Conservation (phyloP, 92 coral and sea anemone species). For the Palythoa grandiflora region DNA sequence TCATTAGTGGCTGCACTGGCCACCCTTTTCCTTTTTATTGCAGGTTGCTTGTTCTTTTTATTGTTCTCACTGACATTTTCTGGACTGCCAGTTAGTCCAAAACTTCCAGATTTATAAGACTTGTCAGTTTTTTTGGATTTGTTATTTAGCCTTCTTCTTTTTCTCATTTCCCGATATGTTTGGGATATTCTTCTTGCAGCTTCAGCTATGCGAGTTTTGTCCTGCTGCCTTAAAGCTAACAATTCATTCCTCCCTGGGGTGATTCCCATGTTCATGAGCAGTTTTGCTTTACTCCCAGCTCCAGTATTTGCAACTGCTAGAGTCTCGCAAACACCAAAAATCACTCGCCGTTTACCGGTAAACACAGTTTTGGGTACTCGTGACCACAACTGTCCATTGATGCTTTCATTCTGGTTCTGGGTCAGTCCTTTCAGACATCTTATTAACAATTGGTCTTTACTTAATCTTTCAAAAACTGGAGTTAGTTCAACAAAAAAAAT, state of each 20-base stretch:
- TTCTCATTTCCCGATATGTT: background rate
- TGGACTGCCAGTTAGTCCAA: slow-evolving; percentile 8
- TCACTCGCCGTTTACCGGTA: slow-evolving; percentile 63
- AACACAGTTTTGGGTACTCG: slow-evolving; percentile 62
- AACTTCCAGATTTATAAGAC: background rate
- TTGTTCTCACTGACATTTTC: background rate
- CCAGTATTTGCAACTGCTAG: slow-evolving; percentile 69
- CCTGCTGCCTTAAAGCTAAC: slow-evolving; percentile 53
- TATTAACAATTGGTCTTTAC: slow-evolving; percentile 47
- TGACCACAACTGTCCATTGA: slow-evolving; percentile 75
- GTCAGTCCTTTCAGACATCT: slow-evolving; percentile 67
- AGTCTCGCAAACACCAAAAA: slow-evolving; percentile 65
- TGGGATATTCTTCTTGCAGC: background rate
- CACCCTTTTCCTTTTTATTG: background rate
- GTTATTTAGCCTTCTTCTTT: background rate
- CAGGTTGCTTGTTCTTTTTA: background rate
- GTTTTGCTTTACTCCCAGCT: slow-evolving; percentile 70
- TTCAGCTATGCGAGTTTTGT: background rate
- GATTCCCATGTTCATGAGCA: background rate
- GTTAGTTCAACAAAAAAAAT: slow-evolving; percentile 40
- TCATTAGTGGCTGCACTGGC: background rate
- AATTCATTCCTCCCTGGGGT: slow-evolving; percentile 43
- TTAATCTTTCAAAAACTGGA: slow-evolving; percentile 41
- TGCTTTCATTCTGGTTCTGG: slow-evolving; percentile 74
- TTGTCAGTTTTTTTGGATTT: background rate